phyloP scores from a whole-genome alignment of 2,113 vertebrate genomes.

The Nothoprocta pentlandii region DNA sequence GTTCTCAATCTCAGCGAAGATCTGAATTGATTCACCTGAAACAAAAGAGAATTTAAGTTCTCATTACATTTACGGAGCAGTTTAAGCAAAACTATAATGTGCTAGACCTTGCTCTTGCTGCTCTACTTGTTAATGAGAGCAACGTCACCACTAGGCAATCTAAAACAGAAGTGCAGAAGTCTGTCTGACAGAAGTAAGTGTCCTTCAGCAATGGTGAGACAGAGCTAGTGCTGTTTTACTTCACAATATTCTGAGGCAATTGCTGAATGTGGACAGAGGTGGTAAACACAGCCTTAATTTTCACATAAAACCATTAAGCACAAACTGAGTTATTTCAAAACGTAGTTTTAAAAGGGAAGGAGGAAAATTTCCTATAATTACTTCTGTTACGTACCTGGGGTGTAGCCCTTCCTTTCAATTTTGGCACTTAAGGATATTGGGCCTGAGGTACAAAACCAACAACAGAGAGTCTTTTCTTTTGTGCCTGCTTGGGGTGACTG shows the following conservation, averaged over 20 bases:
- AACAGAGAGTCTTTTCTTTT: conserved; percentile 99
- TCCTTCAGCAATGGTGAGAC: background rate
- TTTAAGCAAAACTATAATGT: background rate
- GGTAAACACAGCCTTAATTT: rapidly evolving
- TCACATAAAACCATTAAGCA: background rate
- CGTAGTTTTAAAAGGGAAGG: background rate
- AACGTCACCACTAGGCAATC: background rate
- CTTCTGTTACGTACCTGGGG: conserved; percentile 87
- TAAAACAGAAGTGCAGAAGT: background rate
- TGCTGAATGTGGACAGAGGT: background rate
- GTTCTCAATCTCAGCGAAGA: conserved; percentile 98
- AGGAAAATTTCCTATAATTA: background rate
- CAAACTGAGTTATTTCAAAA: background rate
- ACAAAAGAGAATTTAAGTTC: background rate
- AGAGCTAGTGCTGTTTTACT: background rate
- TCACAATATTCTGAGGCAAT: rapidly evolving
- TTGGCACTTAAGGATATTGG: conserved; percentile 99
- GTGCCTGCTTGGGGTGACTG: conserved; percentile 99
- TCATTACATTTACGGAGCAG: background rate
- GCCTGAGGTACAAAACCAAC: conserved; percentile 99
- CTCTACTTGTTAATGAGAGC: background rate
- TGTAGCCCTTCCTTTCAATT: conserved; percentile 99
- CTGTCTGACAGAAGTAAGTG: background rate
- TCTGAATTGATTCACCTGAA: conserved; percentile 98
- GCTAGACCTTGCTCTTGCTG: rapidly evolving